phyloP scores from a whole-genome alignment of 2,888 invertebrate genomes.

The Listrodromus nycthemerus region DNA sequence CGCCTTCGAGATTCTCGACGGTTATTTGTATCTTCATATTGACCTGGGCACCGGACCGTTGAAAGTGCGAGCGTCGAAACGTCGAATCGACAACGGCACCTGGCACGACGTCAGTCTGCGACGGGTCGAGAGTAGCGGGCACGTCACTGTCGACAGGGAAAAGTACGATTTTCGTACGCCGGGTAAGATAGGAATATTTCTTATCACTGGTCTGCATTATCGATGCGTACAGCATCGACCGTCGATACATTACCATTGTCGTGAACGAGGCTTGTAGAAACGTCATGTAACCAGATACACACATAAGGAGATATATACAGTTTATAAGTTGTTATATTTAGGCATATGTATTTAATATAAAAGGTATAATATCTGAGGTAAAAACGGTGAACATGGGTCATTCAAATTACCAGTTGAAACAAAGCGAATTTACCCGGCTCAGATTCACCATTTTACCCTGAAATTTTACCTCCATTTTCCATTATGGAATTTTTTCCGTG shows the following conservation, averaged over 20 bases:
- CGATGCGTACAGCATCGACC: background rate
- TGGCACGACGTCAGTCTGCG: constrained; percentile 96
- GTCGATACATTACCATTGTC: constrained; percentile 4
- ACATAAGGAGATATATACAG: too few species aligned
- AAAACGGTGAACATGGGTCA: too few species aligned
- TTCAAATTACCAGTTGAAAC: too few species aligned
- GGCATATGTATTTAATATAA: too few species aligned
- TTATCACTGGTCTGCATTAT: constrained; percentile 1
- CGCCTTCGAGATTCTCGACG: constrained; percentile 96
- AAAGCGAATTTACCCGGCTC: too few species aligned
- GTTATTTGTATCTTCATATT: constrained; percentile 96
- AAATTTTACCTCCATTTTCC: background rate
- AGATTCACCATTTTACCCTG: too few species aligned
- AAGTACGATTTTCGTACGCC: constrained; percentile 95
- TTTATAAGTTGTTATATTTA: too few species aligned
- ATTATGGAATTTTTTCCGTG: background rate
- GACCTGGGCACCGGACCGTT: constrained; percentile 97
- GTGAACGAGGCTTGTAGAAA: background rate
- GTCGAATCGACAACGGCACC: constrained; percentile 94
- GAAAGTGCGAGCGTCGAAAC: constrained; percentile 92
- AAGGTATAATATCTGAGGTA: too few species aligned
- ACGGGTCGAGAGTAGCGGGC: constrained; percentile 92
- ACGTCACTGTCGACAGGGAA: constrained; percentile 95
- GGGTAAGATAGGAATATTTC: constrained; percentile 85
- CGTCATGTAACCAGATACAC: background rate